Evolutionary conservation across 2,797 vertebrate genomes (phyloP).

Genomic region (Rachycentron canadum): DNA sequence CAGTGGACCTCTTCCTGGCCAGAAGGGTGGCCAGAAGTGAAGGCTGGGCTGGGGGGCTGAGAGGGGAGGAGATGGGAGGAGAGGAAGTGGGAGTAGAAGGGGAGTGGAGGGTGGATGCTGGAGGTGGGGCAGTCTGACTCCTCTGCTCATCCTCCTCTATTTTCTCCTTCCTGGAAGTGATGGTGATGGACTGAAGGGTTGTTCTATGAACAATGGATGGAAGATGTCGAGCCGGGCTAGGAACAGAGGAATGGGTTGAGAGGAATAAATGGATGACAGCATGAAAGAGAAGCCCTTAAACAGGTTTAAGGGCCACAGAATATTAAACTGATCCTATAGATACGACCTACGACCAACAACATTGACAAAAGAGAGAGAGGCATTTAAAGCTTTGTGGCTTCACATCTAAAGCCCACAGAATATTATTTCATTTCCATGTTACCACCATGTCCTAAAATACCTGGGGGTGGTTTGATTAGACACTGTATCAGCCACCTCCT

Average conservation of each 20-base stretch:
- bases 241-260: conserved; percentile 61
- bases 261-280: conserved; percentile 49
- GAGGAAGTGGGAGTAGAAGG: conserved; percentile 5
- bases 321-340: not conserved
- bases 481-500: conserved; percentile 69
- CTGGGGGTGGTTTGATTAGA: conserved; percentile 79
- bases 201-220: conserved; percentile 63
- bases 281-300: not conserved
- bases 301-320: not conserved
- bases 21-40: conserved; percentile 82
- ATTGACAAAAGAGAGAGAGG: not conserved
- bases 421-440: not conserved
- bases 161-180: conserved; percentile 70
- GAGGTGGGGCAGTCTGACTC: conserved; percentile 25
- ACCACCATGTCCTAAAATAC: conserved; percentile 74
- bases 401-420: conserved; percentile 6
- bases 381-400: conserved; percentile 6
- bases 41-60: conserved; percentile 65
- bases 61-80: conserved; percentile 30
- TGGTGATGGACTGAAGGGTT: conserved; percentile 75
- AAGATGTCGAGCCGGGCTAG: conserved; percentile 55
- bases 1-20: conserved; percentile 74
- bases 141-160: conserved; percentile 57
- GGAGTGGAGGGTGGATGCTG: not conserved
- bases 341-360: not conserved